Percentiles rank a stretch among this genome's conserved stretches.
These are phyloP conservation scores for Aplocera efformata DNA, from an alignment of 2,888 invertebrate genomes.

Conservation along the genomic window DNA sequence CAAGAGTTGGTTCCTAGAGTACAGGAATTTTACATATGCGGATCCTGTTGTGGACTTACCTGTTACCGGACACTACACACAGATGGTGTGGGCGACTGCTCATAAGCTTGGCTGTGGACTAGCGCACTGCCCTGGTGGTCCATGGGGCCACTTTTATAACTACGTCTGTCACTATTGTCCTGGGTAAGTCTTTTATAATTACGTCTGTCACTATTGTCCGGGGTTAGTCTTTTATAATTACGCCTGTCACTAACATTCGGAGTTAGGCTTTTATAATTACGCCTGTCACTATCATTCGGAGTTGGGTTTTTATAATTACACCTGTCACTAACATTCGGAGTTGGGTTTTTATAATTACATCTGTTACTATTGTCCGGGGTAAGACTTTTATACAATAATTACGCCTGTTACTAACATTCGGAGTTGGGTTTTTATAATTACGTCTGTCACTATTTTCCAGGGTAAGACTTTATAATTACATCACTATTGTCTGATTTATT, in stretches of 20 bases:
- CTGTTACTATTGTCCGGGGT: too few relatives aligned
- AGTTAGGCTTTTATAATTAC: conserved; percentile 45
- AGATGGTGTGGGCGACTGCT: conserved; percentile 90
- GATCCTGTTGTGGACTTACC: conserved; percentile 79
- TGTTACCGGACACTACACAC: conserved; percentile 89
- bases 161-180: conserved; percentile 93
- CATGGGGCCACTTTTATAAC: conserved; percentile 84
- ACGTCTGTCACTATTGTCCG: conserved; percentile 81
- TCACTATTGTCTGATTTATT: too few relatives aligned
- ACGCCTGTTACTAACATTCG: too few relatives aligned
- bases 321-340: too few relatives aligned
- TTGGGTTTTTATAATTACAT: too few relatives aligned
- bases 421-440: too few relatives aligned
- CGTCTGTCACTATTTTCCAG: too few relatives aligned
- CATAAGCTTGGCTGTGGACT: conserved; percentile 89
- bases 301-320: conserved; percentile 47
- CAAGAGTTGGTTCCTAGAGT: conserved; percentile 89
- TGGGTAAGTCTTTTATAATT: conserved; percentile 78
- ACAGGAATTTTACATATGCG: conserved; percentile 87
- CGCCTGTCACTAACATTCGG: conserved; percentile 81
- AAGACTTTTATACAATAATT: too few relatives aligned
- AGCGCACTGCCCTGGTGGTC: conserved; percentile 84
- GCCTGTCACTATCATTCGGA: conserved; percentile 81
- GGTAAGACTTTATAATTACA: too few relatives aligned
- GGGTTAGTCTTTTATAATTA: conserved; percentile 46